Base-by-base conservation (phyloP, 1,140 invertebrate species). In the Tetragnatha versicolor region DNA sequence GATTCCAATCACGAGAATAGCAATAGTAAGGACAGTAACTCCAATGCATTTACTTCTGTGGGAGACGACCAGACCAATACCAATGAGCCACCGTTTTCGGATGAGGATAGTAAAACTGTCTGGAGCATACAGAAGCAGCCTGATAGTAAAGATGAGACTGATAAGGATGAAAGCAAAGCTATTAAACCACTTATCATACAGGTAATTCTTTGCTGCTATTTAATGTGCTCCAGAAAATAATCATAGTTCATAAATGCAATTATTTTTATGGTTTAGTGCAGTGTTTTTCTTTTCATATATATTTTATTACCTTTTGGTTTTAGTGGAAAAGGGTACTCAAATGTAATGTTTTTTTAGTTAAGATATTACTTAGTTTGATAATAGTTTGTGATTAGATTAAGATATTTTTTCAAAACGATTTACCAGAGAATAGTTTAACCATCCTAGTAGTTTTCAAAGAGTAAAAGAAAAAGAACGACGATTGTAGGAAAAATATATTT, bases 1-100 rank as follows among this genome's bases (percentile, higher is more conserved):
- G 76, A 79, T 27, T 79, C 76, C 17, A 79, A 79, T 37, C 76
- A 79, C 35, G 76, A 79, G 61, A 79, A 79, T 37, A 79, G 76
- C 53, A 79, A 79, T 37, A 77, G 73, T n/a, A 77, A 77, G 27
- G 73, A 77, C 22, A 77, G 73, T 33, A 77, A 65, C n/a, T 68
- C 76, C 1, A 79, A 79, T 79, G 76, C 68, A 12, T 77, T 65
- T 20, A 65, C 53, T 53, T 65, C 61, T 29, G 45, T 49, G 25
- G 25, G 47, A 53, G 73, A 66, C n/a, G 73, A 77, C 1, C 61
- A 65, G 27, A 17, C 45, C 14, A 14, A 27, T 9, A 31, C 47
- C 17, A 77, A 77, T 77, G 60, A 77, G 22, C 31, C 35, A 22
- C 27, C 27, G 7, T 79, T 58, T 27, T 79, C 76, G 12, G 76